Percentiles rank a stretch among this genome's conserved stretches.
These are phyloP conservation scores for Propithecus perrieri DNA, from an alignment of 2,797 vertebrate species.

Conservation along the genomic window DNA sequence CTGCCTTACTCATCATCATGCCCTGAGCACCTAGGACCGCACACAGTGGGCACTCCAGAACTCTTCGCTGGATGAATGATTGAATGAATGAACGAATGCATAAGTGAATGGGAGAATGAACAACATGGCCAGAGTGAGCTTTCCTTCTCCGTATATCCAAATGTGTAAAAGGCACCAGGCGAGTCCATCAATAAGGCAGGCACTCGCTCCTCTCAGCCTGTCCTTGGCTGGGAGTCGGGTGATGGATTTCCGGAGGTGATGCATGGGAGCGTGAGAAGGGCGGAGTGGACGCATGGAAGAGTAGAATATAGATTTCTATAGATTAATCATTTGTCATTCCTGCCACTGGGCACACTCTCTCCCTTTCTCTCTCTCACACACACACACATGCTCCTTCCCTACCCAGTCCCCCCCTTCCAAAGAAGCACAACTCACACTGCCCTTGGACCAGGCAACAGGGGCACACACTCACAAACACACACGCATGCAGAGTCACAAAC, in stretches of 20 bases:
- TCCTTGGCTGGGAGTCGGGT: constrained; percentile 72
- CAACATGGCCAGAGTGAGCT: background rate
- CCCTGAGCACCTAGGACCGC: background rate
- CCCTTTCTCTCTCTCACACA: rapidly evolving
- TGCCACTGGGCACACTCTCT: constrained; percentile 20
- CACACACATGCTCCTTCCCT: background rate
- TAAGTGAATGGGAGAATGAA: background rate
- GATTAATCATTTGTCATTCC: constrained; percentile 82
- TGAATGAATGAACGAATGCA: background rate
- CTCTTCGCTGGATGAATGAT: background rate
- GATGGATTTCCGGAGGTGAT: constrained; percentile 79
- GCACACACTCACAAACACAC: background rate
- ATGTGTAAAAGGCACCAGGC: constrained; percentile 60
- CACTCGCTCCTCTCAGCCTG: constrained; percentile 41
- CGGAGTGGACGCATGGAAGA: constrained; percentile 75
- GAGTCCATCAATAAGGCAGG: constrained; percentile 78
- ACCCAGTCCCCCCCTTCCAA: background rate
- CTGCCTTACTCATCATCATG: background rate
- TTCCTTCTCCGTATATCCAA: constrained; percentile 35
- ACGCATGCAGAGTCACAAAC: background rate
- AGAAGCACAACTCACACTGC: background rate
- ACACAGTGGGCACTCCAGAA: constrained; percentile 52
- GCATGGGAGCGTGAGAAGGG: constrained; percentile 73
- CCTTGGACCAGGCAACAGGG: constrained; percentile 6
- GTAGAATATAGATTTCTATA: constrained; percentile 81